Evolutionary conservation across 2,113 vertebrate species (phyloP), one percentile per base, ranked within the genome.

Genomic region (Cochlearius cochlearius): DNA sequence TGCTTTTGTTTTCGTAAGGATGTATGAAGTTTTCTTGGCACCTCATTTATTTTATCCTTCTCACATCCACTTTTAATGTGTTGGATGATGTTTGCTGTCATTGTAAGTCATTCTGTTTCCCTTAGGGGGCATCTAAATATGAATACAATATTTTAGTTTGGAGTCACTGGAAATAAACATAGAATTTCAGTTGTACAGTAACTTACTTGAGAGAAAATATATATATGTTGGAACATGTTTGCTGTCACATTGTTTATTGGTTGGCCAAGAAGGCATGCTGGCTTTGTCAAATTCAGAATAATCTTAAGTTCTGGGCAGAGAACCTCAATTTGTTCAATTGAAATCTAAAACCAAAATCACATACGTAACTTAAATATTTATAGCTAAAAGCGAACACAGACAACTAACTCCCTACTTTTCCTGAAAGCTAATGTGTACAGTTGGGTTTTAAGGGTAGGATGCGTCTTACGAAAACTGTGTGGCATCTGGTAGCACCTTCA

Each of bases 1-100:
- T 77, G 56, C 50, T 84, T 92, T 88, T 94, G 71, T 90, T 95
- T 92, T 92, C 62, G 82, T 93, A 89, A 73, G 76, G 55, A 75
- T 94, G 17, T 85, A 11, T 94, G 71, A 90, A 56, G 27, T 45
- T 90, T 84, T 77, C 66, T 90, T 92, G 71, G 56, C 56, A 62
- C 18, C 34, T 90, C 11, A 59, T 94, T 92, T 96, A 34, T 83
- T 88, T 92, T 81, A 43, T 74, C 39, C 47, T 56, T 63, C 43
- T 94, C 7, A 10, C 12, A 36, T 81, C 68, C 18, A 39, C 16
- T 88, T 92, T 56, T 63, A 85, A 22, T 81, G 21, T 75, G 12
- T 86, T 92, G 71, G 36, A 41, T 83, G 27, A 45, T 59, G 25
- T 12, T 68, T 83, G 25, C 34, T 81, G 27, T 77, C 49, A 14